A percentile compares a stretch with the other conserved stretches of the same genome.
phyloP scores from a whole-genome alignment of 1,140 invertebrate genomes.

The Steinernema khuongi region DNA sequence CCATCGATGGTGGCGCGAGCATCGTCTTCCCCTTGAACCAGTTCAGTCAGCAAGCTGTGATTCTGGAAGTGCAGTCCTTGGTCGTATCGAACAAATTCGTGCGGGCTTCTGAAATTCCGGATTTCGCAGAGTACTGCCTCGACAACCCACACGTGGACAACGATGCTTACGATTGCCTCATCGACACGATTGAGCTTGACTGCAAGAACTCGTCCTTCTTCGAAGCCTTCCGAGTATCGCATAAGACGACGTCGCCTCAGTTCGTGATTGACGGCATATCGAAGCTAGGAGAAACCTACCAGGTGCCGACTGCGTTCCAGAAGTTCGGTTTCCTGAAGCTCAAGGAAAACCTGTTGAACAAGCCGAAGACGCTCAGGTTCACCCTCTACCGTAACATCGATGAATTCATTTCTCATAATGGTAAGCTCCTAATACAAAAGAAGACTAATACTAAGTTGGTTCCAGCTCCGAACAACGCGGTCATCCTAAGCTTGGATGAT shows the following conservation, averaged over 20 bases:
- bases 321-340: slow-evolving; percentile 63
- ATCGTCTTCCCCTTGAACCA: slow-evolving; percentile 48
- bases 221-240: slow-evolving; percentile 16
- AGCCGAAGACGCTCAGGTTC: slow-evolving; percentile 74
- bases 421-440: slow-evolving; percentile 47
- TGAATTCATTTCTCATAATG: slow-evolving; percentile 65
- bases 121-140: slow-evolving; percentile 21
- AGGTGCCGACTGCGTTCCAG: slow-evolving; percentile 12
- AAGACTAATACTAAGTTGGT: slow-evolving; percentile 7
- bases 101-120: slow-evolving; percentile 20
- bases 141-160: neutral
- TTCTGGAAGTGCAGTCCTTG: slow-evolving; percentile 29
- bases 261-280: slow-evolving; percentile 14
- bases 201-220: slow-evolving; percentile 20
- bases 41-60: slow-evolving; percentile 33
- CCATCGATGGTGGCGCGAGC: slow-evolving; percentile 25
- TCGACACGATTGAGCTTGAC: slow-evolving; percentile 37
- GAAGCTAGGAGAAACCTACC: neutral
- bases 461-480: slow-evolving; percentile 75
- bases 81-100: slow-evolving; percentile 34
- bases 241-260: slow-evolving; percentile 11
- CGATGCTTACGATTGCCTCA: slow-evolving; percentile 41
- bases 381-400: slow-evolving; percentile 79
- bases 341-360: slow-evolving; percentile 68
- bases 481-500: slow-evolving; percentile 78